Base-by-base conservation (phyloP, 2,797 vertebrate species). In the Halcyon chelicuti region DNA sequence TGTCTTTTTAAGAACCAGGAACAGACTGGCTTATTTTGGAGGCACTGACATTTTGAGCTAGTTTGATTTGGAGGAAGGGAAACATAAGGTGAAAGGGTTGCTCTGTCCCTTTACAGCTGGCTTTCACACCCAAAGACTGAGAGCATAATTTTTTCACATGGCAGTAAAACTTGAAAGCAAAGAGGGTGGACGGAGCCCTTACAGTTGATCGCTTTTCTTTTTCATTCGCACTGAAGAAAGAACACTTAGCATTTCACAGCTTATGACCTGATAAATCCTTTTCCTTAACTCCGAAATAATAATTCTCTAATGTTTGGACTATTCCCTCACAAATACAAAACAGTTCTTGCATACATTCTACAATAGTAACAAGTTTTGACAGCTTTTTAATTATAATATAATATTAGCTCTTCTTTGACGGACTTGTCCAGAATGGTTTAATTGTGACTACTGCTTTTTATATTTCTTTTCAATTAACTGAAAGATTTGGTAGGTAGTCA, bases 161-260 rank as follows among this genome's bases (percentile, higher is more conserved):
- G 49, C 81, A 92, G 51, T 71, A 94, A 87, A 89, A 89, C 71
- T 73, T 91, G 63, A 95, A 96, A 93, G 86, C 18, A 78, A 86
- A 79, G 46, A 77, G 19, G 9, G 31, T 67, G 33, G 82, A 90
- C n/a, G 78, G 76, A 92, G 71, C 39, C 63, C 52, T 87, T 86
- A 82, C 70, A 90, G 67, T 19, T 71, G 66, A 79, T 35, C 66
- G 51, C 39, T 90, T 93, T 85, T 79, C 65, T 23, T 87, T 67
- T 78, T 84, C 71, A 39, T 76, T 92, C 74, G 61, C 17, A 33
- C 1, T 35, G 28, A 93, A 86, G 70, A 86, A 90, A 67, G 66
- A 88, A 31, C 31, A 73, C n/a, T 61, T 70, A 44, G 18, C 63
- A 79, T 76, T 94, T 81, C 63, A 79, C 39, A 90, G 55, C 60